Base-by-base conservation (phyloP, 2,888 invertebrate genomes). In the Spialia ferax region DNA sequence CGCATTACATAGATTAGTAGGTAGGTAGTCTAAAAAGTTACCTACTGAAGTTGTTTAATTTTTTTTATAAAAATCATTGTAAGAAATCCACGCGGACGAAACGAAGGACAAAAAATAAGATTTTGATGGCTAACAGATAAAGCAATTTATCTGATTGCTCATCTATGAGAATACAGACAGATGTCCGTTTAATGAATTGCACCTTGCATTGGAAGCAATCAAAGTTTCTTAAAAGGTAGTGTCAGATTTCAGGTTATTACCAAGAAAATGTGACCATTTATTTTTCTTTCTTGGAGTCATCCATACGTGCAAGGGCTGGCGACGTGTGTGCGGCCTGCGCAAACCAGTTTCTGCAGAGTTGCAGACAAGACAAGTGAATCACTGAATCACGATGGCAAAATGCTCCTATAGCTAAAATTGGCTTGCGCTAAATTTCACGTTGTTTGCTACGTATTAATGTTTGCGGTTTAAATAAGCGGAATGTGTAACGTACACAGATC, bases 301-400 rank as follows among this genome's bases (percentile, higher is more conserved):
- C 62, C 68, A 68, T 56, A 56, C 56, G 48, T 61, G 62, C 55
- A 62, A 50, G 48, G 35, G 55, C 20, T 35, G 56, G 22, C 56
- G 35, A 48, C 55, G 52, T 62, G 68, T 22, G 48, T 56, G 62
- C 48, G 38, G 59, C 29, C 48, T 60, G 65, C 42, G 60, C 60
- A 66, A 66, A 66, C 66, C 66, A 60, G 66, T 66, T 66, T 60
- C 60, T 60, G 26, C 66, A 66, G 65, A 65, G 18, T 35, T 65
- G 32, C 57, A 50, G 65, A 64, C 59, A n/a, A 38, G 66, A 66
- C 60, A 66, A 66, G 60, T 65, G 65, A 65, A 65, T 65, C 59
- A 65, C 38, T 32, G 32, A 32, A 32, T 32, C 32, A 32, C 32
- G 59, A 26, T 52, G 65, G 65, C 59, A 52, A 29, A 65, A 59